Conservation (phyloP, 2,113 vertebrate species). For the Vulpes ferrilata region DNA sequence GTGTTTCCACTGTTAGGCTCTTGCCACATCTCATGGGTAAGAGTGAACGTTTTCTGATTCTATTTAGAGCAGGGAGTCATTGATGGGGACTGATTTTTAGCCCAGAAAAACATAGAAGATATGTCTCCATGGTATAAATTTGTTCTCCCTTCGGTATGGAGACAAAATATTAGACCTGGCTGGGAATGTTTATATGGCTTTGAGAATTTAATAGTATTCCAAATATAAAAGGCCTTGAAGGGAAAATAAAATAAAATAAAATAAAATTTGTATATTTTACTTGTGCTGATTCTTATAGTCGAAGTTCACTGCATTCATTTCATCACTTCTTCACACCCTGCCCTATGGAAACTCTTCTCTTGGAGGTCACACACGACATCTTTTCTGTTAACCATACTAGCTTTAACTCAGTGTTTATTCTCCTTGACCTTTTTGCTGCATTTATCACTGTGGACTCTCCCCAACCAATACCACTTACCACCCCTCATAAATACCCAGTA, state of each 20-base stretch:
- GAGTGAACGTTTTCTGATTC: neutral
- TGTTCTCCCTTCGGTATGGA: neutral
- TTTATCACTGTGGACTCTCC: neutral
- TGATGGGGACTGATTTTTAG: neutral
- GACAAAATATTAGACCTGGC: neutral
- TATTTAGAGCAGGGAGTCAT: neutral
- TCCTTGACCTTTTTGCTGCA: slow-evolving; percentile 33
- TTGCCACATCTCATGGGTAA: neutral
- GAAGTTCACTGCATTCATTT: neutral
- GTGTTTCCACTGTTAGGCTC: neutral
- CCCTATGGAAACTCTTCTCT: slow-evolving; percentile 15
- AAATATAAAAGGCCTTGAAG: slow-evolving; percentile 3
- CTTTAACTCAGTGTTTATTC: slow-evolving; percentile 38
- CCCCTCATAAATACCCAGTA: neutral
- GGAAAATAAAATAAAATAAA: neutral
- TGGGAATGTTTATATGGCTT: neutral
- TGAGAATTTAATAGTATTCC: neutral
- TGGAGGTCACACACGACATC: neutral
- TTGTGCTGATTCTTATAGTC: neutral
- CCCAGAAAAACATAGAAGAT: neutral
- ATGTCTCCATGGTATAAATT: neutral
- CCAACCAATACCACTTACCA: neutral
- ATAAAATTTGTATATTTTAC: neutral
- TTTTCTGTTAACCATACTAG: slow-evolving; percentile 10
- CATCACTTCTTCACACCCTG: neutral